Conservation (phyloP, 2,797 vertebrate species). For the Xyrichtys novacula region DNA sequence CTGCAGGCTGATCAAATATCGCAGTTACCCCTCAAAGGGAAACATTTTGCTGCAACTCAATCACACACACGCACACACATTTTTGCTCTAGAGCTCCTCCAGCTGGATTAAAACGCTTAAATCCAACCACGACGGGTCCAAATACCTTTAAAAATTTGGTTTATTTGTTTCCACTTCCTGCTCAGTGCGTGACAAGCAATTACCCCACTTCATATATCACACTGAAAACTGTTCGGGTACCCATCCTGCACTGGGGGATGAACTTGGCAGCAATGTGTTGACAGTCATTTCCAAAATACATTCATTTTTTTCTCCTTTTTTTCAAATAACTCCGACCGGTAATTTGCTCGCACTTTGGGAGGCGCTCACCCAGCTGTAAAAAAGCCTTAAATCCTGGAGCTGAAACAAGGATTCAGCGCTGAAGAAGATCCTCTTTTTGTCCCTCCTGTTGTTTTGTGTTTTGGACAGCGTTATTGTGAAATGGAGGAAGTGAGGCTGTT, state of each 20-base stretch:
- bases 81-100: slow-evolving; percentile 43
- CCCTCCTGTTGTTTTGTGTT: slow-evolving; percentile 2
- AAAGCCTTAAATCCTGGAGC: slow-evolving; percentile 64
- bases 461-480: slow-evolving; percentile 33
- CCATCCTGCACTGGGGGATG: slow-evolving; percentile 54
- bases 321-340: slow-evolving; percentile 70
- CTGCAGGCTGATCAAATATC: slow-evolving; percentile 52
- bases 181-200: slow-evolving; percentile 52
- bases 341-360: slow-evolving; percentile 77
- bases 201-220: slow-evolving; percentile 69
- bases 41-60: slow-evolving; percentile 15
- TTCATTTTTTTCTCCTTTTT: slow-evolving; percentile 61
- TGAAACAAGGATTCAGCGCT: slow-evolving; percentile 53
- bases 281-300: slow-evolving; percentile 74
- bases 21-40: slow-evolving; percentile 12
- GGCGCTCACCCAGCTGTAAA: slow-evolving; percentile 64
- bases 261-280: slow-evolving; percentile 66
- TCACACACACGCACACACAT: slow-evolving; percentile 2
- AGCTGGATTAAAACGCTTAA: slow-evolving; percentile 54
- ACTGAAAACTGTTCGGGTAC: slow-evolving; percentile 64
- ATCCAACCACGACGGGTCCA: slow-evolving; percentile 25
- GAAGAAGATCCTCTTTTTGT: slow-evolving; percentile 42
- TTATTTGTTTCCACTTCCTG: slow-evolving; percentile 57
- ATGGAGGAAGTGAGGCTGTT: slow-evolving; percentile 50
- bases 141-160: slow-evolving; percentile 49